These are phyloP conservation scores for Agonopterix alstromeriana DNA, from an alignment of 2,888 invertebrate species.

Conservation along the genomic window DNA sequence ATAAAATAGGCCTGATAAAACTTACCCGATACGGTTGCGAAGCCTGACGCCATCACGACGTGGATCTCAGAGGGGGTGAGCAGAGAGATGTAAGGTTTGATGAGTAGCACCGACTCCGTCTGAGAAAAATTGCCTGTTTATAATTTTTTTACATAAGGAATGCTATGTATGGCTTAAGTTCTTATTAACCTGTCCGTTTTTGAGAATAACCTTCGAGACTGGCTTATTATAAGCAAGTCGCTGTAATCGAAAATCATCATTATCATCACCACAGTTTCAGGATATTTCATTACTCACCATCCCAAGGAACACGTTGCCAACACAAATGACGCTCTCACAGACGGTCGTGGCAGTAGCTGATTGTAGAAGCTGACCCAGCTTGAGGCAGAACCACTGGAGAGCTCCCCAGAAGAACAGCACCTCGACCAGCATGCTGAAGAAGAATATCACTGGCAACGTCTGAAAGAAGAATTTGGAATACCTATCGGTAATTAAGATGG, in stretches of 20 bases:
- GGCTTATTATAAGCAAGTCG: no score
- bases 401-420: slow-evolving; percentile 92
- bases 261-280: no score
- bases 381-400: slow-evolving; percentile 90
- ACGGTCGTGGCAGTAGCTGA: slow-evolving; percentile 86
- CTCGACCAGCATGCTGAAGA: slow-evolving; percentile 94
- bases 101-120: slow-evolving; percentile 93
- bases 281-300: slow-evolving; percentile 77
- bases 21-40: slow-evolving; percentile 94
- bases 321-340: slow-evolving; percentile 94
- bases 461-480: slow-evolving; percentile 34
- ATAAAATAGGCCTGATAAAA: background rate
- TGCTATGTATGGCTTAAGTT: no score
- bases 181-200: no score
- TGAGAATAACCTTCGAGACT: no score
- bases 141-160: no score
- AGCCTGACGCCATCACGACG: slow-evolving; percentile 95
- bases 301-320: slow-evolving; percentile 96
- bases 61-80: slow-evolving; percentile 95
- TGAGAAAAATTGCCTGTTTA: slow-evolving; percentile 42
- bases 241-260: no score
- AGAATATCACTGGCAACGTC: slow-evolving; percentile 93
- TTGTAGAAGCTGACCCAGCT: slow-evolving; percentile 86
- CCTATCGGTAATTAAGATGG: no score
- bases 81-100: slow-evolving; percentile 89